Evolutionary conservation across 2,888 invertebrate genomes (phyloP), one percentile per base, ranked within the genome.

Genomic region (Nebria brevicollis): DNA sequence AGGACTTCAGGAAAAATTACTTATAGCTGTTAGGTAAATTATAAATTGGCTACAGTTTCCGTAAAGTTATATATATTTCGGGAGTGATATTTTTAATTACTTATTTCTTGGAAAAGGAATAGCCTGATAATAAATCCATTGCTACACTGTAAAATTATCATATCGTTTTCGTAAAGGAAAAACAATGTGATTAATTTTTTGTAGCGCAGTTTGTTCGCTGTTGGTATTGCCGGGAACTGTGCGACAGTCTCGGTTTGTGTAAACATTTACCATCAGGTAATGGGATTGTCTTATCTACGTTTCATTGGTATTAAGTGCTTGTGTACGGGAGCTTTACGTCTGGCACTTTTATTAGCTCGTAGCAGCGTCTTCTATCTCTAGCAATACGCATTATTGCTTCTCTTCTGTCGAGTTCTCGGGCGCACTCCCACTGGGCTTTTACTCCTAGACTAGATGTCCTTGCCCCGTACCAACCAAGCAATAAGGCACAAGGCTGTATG

Each of bases 231-330:
- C 25, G 26, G 54, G 54, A 54, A 66, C 70, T 11, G 70, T 34
- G 11, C 20, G 26, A 70, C 70, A 43, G 74, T 75, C 75, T 70
- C 5, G 68, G 79, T 43, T 80, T 80, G 80, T 86, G 86, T 86
- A 85, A 86, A 86, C 86, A 86, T 84, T 54, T 54, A 13, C 54
- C 84, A 65, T 83, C 82, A 84, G 84, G 86, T 87, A 88, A 88
- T 88, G 87, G 88, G 88, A 88, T 88, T 88, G 88, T 88, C 88
- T 88, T 88, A 88, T 88, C 87, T 87, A 86, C 86, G 87, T 86
- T 87, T 88, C 88, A 88, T 88, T 87, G 88, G 88, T 87, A 88
- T 88, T 88, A 88, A 88, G 87, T 87, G 87, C 86, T 86, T 86
- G 83, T 82, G 83, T 81, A 80, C 85, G 86, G 64, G 54, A 54